Evolutionary conservation across 2,113 vertebrate species (phyloP).

Genomic region (Notarius quadriscutis): DNA sequence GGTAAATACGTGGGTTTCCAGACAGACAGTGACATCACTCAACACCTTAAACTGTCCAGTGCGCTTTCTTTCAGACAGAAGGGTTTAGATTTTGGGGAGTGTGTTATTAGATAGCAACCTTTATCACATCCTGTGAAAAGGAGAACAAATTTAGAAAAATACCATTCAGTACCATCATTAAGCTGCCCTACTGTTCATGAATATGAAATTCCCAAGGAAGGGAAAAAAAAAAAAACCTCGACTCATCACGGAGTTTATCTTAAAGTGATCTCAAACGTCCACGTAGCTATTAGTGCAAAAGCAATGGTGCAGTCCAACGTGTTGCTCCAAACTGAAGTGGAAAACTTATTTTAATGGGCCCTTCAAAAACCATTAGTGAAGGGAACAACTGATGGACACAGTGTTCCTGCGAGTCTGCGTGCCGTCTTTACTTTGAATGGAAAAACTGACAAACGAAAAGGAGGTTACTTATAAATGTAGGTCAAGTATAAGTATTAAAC

Average conservation of each 20-base stretch:
- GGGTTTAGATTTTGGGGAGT: neutral
- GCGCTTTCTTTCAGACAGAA: neutral
- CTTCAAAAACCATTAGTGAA: neutral
- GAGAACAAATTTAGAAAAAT: neutral
- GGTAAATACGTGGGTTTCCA: slow-evolving; percentile 57
- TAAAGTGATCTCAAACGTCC: neutral
- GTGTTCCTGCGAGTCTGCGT: neutral
- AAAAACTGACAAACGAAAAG: neutral
- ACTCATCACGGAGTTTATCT: neutral
- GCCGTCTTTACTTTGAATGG: neutral
- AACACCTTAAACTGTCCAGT: neutral
- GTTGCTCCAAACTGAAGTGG: neutral
- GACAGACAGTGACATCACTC: slow-evolving; percentile 24
- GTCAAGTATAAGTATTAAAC: neutral
- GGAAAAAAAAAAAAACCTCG: neutral
- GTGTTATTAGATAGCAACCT: neutral
- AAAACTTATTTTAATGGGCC: neutral
- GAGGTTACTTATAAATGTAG: neutral
- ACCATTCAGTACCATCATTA: neutral
- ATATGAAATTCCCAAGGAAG: neutral
- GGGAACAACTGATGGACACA: neutral
- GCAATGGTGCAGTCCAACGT: neutral
- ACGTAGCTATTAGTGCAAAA: neutral
- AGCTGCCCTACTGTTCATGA: neutral
- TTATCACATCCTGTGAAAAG: neutral